Evolutionary conservation across 2,797 vertebrate genomes (phyloP).

Genomic region (Argya squamiceps): DNA sequence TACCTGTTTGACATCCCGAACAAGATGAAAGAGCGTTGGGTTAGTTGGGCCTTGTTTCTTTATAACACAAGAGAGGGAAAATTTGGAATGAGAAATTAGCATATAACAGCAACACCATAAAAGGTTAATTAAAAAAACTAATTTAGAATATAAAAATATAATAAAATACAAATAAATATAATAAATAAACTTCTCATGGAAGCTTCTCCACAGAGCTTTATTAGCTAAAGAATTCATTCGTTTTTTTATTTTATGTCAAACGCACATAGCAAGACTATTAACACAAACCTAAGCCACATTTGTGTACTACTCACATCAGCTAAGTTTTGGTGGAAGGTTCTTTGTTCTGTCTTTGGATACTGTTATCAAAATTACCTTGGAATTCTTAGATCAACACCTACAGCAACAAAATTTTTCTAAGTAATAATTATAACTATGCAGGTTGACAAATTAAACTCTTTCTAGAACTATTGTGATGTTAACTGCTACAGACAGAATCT

Average conservation of each 20-base stretch:
- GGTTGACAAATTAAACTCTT: neutral
- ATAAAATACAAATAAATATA: neutral
- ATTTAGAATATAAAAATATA: neutral
- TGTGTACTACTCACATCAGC: neutral
- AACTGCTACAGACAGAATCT: neutral
- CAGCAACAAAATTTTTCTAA: neutral
- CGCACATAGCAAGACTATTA: neutral
- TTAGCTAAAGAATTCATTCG: neutral
- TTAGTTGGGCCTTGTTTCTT: constrained; percentile 96
- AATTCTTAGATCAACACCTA: neutral
- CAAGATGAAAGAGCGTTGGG: constrained; percentile 93
- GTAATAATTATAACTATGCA: neutral
- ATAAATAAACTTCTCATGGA: neutral
- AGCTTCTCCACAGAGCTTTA: neutral
- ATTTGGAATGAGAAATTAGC: neutral
- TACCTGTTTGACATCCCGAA: constrained; percentile 98
- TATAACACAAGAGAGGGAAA: neutral
- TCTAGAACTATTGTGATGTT: neutral
- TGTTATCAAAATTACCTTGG: neutral
- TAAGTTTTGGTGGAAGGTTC: neutral
- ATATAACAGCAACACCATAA: neutral
- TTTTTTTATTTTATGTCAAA: neutral
- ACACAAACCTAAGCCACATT: neutral
- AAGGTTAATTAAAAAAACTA: neutral
- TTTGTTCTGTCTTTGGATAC: neutral